These are phyloP conservation scores for Nomada hirtipes DNA, from an alignment of 2,888 invertebrate genomes.

Conservation along the genomic window DNA sequence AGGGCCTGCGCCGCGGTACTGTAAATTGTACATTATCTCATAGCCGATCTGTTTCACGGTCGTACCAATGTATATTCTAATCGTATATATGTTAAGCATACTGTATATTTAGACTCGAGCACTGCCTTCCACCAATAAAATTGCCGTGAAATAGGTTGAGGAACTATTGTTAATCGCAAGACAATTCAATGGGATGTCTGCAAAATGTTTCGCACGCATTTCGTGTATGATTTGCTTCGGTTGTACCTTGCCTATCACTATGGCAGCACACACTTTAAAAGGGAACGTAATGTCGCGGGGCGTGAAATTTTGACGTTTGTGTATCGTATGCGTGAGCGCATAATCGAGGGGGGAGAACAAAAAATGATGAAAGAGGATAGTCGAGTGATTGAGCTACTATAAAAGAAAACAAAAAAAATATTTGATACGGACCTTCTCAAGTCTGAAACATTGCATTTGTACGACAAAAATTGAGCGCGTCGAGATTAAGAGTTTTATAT, in stretches of 20 bases:
- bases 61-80: constrained; percentile 70
- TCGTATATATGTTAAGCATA: constrained; percentile 60
- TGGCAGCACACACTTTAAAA: neutral
- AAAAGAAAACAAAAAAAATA: neutral
- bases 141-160: constrained; percentile 77
- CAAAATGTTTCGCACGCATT: constrained; percentile 11
- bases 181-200: neutral
- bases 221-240: constrained; percentile 10
- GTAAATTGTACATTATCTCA: constrained; percentile 48
- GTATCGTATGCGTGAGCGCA: too few species aligned
- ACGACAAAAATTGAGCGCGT: neutral
- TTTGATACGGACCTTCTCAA: neutral
- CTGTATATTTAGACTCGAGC: constrained; percentile 71
- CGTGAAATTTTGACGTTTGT: too few species aligned
- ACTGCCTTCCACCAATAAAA: constrained; percentile 80
- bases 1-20: constrained; percentile 23
- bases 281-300: too few species aligned
- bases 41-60: constrained; percentile 70
- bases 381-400: neutral
- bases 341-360: too few species aligned
- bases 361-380: too few species aligned
- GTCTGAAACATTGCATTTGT: constrained; percentile 15
- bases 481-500: neutral
- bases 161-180: constrained; percentile 6
- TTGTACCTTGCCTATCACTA: constrained; percentile 25